phyloP scores from a whole-genome alignment of 2,797 vertebrate species.

The Tolypeutes matacus region DNA sequence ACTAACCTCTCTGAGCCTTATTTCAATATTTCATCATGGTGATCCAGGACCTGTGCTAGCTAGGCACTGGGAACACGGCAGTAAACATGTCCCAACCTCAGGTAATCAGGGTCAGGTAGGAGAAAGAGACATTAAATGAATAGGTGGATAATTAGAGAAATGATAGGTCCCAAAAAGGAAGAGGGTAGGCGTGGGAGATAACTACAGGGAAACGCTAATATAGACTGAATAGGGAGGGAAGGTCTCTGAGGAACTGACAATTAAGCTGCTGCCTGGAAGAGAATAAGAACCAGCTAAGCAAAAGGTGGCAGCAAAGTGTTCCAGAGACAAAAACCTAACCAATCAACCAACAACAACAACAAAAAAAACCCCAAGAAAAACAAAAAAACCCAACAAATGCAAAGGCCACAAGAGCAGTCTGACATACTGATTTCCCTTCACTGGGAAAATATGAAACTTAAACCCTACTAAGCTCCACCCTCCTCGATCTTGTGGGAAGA shows the following conservation, averaged over 20 bases:
- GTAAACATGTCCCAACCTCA: not conserved
- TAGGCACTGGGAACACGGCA: not conserved
- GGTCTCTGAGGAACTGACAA: constrained; percentile 45
- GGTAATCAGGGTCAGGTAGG: not conserved
- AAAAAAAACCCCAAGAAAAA: not conserved
- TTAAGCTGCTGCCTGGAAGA: not conserved
- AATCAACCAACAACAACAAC: too few relatives aligned
- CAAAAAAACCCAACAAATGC: not conserved
- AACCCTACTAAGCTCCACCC: not conserved
- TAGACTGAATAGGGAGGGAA: not conserved
- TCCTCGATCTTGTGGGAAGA: not conserved
- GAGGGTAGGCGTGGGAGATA: not conserved
- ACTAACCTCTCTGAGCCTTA: constrained; percentile 7
- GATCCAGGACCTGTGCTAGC: not conserved
- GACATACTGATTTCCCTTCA: not conserved
- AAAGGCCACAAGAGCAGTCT: not conserved
- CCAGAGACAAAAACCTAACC: not conserved
- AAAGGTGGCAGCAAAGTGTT: not conserved
- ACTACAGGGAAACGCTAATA: constrained; percentile 31
- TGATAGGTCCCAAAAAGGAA: constrained; percentile 40
- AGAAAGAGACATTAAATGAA: constrained; percentile 24
- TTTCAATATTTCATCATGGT: not conserved
- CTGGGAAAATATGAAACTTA: not conserved
- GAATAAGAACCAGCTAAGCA: not conserved
- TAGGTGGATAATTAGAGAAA: not conserved